Conservation (phyloP, 2,113 vertebrate species). For the Clupea harengus region DNA sequence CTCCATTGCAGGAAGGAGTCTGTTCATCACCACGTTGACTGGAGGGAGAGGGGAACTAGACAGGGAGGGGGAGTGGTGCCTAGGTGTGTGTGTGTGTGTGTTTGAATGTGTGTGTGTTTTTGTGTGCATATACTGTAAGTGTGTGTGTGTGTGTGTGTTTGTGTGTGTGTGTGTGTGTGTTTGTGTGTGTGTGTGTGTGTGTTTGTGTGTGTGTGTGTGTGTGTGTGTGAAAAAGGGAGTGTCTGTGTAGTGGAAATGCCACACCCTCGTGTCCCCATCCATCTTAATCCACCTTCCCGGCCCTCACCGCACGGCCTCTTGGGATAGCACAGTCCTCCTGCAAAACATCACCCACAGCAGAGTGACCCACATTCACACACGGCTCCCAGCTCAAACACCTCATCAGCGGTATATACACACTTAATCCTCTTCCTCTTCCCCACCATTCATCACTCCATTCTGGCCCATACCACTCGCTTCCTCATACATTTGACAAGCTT, state of each 20-base stretch:
- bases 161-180: neutral
- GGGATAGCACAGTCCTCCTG: neutral
- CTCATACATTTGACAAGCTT: neutral
- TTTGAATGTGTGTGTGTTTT: neutral
- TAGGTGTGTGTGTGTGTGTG: neutral
- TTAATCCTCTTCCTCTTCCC: conserved; percentile 3
- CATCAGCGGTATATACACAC: neutral
- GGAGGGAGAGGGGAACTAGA: too few relatives aligned
- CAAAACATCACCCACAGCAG: neutral
- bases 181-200: neutral
- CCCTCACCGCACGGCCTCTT: neutral
- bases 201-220: neutral
- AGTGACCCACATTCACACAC: neutral
- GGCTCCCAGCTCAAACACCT: neutral
- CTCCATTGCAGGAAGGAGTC: neutral
- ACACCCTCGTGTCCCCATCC: neutral
- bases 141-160: conserved; percentile 17
- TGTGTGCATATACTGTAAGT: neutral
- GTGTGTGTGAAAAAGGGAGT: neutral
- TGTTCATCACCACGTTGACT: neutral
- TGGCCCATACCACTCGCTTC: neutral
- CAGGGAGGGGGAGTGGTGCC: neutral
- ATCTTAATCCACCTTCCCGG: neutral
- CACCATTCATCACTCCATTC: neutral
- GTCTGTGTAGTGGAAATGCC: neutral